Evolutionary conservation across 2,888 invertebrate genomes (phyloP), one percentile per base, ranked within the genome.

Genomic region (Bombylius discolor): DNA sequence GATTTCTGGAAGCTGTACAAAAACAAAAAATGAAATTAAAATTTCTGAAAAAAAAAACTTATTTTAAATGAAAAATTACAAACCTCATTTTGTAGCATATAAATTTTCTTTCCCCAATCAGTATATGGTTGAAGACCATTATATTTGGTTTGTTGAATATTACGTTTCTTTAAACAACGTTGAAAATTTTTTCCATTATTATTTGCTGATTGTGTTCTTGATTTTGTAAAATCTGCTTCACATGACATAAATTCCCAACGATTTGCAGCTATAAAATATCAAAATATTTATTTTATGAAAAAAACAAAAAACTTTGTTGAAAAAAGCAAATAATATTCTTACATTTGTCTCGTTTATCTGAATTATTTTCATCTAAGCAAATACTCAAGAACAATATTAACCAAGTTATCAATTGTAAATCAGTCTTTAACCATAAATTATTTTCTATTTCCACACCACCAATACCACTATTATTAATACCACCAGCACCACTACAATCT

Each of bases 211-310:
- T 23, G 23, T 4, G 70, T 67, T 23, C 70, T 67, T 45, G 72
- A 68, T 62, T 72, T 67, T 62, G 77, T 72, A 69, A 81, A 79
- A 71, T 81, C 69, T 66, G 81, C 67, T 70, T 86, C 86, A 57
- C 90, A 91, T 62, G 89, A 88, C 67, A 94, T 87, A 78, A 93
- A 94, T 72, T 91, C 90, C 93, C 93, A 94, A 56, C 92, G 82
- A 53, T 70, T 73, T 9, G 71, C 65, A 46, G 73, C 73, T 74
- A 32, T 47, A 49, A 54, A 52, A 55, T 48, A 58, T 42, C 47
- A 50, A 55, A 44, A 44, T 33, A 45, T 44, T 33, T 23, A 23
- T 3, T 23, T 36, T 23, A 53, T 46, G 5, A 36, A 44, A 53
- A 11, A 36, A 34, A 49, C 13, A 47, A 32, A 13, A 52, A 52